A percentile compares a stretch with the other conserved stretches of the same genome.
These are phyloP conservation scores for Synergus itoensis DNA, from an alignment of 2,888 invertebrate genomes.

Conservation along the genomic window DNA sequence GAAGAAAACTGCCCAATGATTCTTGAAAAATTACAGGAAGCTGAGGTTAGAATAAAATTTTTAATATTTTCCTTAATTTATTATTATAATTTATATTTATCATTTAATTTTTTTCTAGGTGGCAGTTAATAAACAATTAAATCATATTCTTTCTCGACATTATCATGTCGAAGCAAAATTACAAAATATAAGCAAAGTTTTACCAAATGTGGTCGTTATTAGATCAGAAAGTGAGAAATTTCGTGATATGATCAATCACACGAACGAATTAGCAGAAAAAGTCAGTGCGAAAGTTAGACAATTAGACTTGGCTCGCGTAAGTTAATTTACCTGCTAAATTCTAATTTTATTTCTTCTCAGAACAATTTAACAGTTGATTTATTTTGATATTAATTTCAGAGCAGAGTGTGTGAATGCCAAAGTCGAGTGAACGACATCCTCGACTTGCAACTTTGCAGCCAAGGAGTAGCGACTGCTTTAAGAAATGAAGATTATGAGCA, in stretches of 20 bases:
- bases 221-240: constrained; percentile 90
- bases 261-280: constrained; percentile 93
- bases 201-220: constrained; percentile 89
- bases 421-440: constrained; percentile 96
- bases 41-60: constrained; percentile 63
- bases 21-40: constrained; percentile 67
- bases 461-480: constrained; percentile 97
- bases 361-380: constrained; percentile 30
- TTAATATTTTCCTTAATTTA: constrained; percentile 38
- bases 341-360: not conserved
- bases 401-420: constrained; percentile 95
- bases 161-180: constrained; percentile 89
- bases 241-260: constrained; percentile 90
- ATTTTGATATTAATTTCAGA: constrained; percentile 78
- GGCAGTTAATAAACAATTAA: constrained; percentile 85
- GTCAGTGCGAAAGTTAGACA: constrained; percentile 97
- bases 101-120: constrained; percentile 78
- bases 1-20: constrained; percentile 68
- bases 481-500: constrained; percentile 97
- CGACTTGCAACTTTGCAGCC: constrained; percentile 96
- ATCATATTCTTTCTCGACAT: constrained; percentile 86
- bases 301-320: constrained; percentile 93
- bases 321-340: constrained; percentile 57
- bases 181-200: constrained; percentile 87
- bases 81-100: constrained; percentile 20